Evolutionary conservation across 2,888 invertebrate species (phyloP), one percentile per base, ranked within the genome.

Genomic region (Luperina nickerlii): DNA sequence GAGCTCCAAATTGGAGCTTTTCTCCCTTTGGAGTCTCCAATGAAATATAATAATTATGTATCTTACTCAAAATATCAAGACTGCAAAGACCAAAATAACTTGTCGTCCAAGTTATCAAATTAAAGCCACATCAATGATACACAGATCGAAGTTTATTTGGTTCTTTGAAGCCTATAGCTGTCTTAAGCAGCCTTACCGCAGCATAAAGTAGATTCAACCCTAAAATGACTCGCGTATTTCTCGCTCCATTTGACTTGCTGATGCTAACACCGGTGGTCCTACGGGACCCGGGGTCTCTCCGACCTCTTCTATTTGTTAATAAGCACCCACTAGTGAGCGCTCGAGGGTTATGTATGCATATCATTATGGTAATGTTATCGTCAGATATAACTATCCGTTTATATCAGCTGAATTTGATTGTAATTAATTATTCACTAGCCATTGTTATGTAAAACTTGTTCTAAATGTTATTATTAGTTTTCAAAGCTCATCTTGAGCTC

Each of bases 191-290:
- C 54, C n/a, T 38, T 54, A 70, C 32, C 38, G 83, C 83, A 60
- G 82, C 84, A 54, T 74, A 51, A 72, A 76, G 84, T 90, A 88
- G 87, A 87, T 87, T 81, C 90, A 90, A 89, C 88, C 92, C 90
- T 89, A 90, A 82, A 87, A 93, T 95, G 96, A 96, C 95, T 91
- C 81, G 94, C 92, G 89, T 89, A 90, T 93, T 93, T 93, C 88
- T 83, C 76, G 83, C 82, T 91, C 84, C 91, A 95, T 95, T 96
- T 92, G 94, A 95, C 94, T 95, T 95, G 95, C 92, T 95, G 95
- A 96, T 95, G 93, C 85, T 92, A 93, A 93, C 93, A 95, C 94
- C 93, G 95, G 96, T 95, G 96, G 95, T 95, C 95, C 92, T 88
- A 65, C 83, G 87, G 90, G 92, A 86, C 88, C 80, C 84, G 82